Evolutionary conservation across 2,113 vertebrate genomes (phyloP).

Genomic region (Symphodus melops): DNA sequence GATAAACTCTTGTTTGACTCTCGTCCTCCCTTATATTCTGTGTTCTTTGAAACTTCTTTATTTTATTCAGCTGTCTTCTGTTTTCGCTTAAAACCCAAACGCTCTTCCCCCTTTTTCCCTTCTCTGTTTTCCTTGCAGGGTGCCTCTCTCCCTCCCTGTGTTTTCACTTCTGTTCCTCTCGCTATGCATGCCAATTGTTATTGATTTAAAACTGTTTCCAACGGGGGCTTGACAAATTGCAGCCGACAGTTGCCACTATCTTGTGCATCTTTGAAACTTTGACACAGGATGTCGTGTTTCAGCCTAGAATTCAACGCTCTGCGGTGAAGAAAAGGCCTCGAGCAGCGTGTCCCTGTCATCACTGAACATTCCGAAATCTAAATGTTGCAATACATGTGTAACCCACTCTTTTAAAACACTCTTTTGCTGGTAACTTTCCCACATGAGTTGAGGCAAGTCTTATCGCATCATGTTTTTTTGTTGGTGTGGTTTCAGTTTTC

Average conservation of each 20-base stretch:
- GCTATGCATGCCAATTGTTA: conserved; percentile 35
- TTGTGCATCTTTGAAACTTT: conserved; percentile 29
- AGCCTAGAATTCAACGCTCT: background rate
- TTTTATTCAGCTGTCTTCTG: conserved; percentile 24
- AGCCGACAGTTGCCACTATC: conserved; percentile 27
- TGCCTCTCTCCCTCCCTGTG: background rate
- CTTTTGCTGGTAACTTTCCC: conserved; percentile 6
- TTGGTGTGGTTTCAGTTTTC: background rate
- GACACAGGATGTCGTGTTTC: conserved; percentile 10
- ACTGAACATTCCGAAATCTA: conserved; percentile 25
- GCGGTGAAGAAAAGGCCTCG: conserved; percentile 23
- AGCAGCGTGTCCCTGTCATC: conserved; percentile 39
- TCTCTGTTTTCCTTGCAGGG: background rate
- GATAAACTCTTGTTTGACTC: conserved; percentile 38
- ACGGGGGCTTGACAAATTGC: conserved; percentile 33
- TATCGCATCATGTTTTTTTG: background rate
- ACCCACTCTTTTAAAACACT: conserved; percentile 18
- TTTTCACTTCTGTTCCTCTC: conserved; percentile 1
- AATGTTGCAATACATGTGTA: conserved; percentile 44
- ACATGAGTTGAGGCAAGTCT: background rate
- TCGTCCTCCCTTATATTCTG: conserved; percentile 3
- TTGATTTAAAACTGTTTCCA: conserved; percentile 39
- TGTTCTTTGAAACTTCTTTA: conserved; percentile 19
- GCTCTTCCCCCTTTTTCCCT: background rate
- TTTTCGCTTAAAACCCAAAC: conserved; percentile 16